Base-by-base conservation (phyloP, 2,113 vertebrate species). In the Osmerus mordax region DNA sequence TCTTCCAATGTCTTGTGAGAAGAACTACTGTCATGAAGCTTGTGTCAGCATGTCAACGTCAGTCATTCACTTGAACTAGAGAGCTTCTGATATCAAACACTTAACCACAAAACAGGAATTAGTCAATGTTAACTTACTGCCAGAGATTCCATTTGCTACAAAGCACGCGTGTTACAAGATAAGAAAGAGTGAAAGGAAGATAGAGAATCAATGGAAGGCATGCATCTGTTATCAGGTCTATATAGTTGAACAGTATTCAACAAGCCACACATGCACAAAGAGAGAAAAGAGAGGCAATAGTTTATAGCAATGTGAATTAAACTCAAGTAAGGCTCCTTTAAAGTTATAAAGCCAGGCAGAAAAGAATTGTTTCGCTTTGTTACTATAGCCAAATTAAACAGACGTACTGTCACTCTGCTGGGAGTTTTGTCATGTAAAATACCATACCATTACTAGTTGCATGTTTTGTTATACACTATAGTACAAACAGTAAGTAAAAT, bases 141-240 rank as follows among this genome's bases (percentile, higher is more conserved):
- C 91, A 97, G 93, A 93, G 93, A 95, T 92, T 96, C 96, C 96
- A 97, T 96, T 96, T 94, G 95, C 95, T 97, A 96, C 90, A 91
- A 93, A 95, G 95, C 92, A 92, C 94, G 94, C 94, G 92, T 95
- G 95, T 94, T 87, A 92, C 86, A 92, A 93, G 91, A 94, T 87
- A 93, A 89, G 91, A 89, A 92, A 92, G 87, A 94, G 92, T 78
- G 70, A 93, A 91, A 93, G 92, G 91, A 93, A 89, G 93, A 93
- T 91, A 93, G 92, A 86, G 68, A 89, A 89, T 93, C 90, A 94
- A 90, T 92, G 88, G 90, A 87, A 87, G 65, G 87, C 96, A 95
- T 95, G 95, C 95, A 91, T 87, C 75, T 79, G 80, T 86, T 83
- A 89, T 84, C 73, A 86, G 88, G 88, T 89, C 83, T 80, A 87